Evolutionary conservation across 2,113 vertebrate species (phyloP).

Genomic region (Aspiorhynchus laticeps): DNA sequence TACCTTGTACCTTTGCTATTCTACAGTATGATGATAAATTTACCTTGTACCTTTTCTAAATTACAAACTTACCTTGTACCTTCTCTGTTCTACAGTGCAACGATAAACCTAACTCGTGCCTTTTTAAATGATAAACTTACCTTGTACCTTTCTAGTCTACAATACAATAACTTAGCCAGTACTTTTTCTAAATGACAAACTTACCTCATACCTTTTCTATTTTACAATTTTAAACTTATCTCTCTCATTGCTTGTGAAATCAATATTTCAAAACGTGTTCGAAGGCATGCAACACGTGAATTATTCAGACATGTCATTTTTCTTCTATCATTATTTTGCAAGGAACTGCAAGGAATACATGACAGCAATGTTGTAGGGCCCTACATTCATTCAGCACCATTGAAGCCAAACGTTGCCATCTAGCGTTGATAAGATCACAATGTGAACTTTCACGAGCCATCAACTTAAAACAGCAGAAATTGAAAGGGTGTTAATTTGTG

Average conservation of each 20-base stretch:
- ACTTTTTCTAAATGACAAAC: neutral
- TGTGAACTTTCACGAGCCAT: slow-evolving; percentile 4
- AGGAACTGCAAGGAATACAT: slow-evolving; percentile 37
- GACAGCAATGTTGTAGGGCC: slow-evolving; percentile 27
- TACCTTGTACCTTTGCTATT: neutral
- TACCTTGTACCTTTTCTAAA: neutral
- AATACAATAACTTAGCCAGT: neutral
- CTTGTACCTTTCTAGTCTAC: neutral
- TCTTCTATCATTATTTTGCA: neutral
- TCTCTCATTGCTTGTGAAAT: neutral
- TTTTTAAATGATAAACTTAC: neutral
- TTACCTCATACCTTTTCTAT: neutral
- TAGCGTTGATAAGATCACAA: slow-evolving; percentile 73
- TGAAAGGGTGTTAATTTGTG: slow-evolving; percentile 55
- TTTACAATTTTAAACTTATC: neutral
- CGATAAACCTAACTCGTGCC: neutral
- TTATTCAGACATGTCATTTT: neutral
- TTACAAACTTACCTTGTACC: neutral
- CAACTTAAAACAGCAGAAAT: slow-evolving; percentile 26
- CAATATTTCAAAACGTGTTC: neutral
- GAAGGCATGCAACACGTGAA: neutral
- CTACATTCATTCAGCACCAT: slow-evolving; percentile 14
- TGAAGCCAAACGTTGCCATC: slow-evolving; percentile 80
- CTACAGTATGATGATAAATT: neutral
- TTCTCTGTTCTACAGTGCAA: neutral